These are phyloP conservation scores for Glaucomys volans DNA, from an alignment of 2,113 vertebrate species.

Conservation along the genomic window DNA sequence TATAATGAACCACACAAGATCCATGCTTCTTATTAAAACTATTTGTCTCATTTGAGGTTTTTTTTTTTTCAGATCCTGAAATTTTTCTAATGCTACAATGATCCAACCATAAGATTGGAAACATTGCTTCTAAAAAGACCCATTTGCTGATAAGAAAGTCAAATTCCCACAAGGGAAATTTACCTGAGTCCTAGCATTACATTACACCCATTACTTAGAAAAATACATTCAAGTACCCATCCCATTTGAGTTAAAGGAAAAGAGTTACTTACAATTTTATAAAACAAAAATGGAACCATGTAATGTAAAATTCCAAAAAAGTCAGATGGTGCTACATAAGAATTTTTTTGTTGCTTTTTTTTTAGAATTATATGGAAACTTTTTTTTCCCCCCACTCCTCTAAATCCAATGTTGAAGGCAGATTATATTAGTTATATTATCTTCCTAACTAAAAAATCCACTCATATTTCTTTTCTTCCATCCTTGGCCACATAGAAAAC, in stretches of 20 bases:
- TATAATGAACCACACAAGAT: conserved; percentile 56
- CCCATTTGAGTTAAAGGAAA: conserved; percentile 62
- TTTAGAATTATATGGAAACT: too few relatives aligned
- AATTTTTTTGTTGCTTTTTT: too few relatives aligned
- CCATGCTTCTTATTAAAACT: conserved; percentile 67
- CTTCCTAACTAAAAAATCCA: not conserved
- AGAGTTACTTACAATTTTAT: conserved; percentile 64
- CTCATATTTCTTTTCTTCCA: conserved; percentile 49
- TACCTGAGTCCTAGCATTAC: conserved; percentile 56
- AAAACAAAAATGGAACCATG: conserved; percentile 51
- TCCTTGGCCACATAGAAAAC: not conserved
- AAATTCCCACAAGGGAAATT: conserved; percentile 50
- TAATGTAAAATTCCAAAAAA: too few relatives aligned
- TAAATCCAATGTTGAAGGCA: too few relatives aligned
- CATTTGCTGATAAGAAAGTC: too few relatives aligned
- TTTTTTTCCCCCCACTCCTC: too few relatives aligned
- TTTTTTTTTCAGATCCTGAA: too few relatives aligned
- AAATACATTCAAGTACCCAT: conserved; percentile 47
- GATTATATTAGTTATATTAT: too few relatives aligned
- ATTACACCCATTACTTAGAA: conserved; percentile 4
- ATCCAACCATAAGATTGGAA: too few relatives aligned
- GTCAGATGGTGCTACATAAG: too few relatives aligned
- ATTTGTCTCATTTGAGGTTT: conserved; percentile 39
- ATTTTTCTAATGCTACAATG: too few relatives aligned
- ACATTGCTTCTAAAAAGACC: too few relatives aligned